Percentiles rank a stretch among this genome's conserved stretches.
phyloP scores from a whole-genome alignment of 2,797 vertebrate species.

The Micrastur ruficollis region DNA sequence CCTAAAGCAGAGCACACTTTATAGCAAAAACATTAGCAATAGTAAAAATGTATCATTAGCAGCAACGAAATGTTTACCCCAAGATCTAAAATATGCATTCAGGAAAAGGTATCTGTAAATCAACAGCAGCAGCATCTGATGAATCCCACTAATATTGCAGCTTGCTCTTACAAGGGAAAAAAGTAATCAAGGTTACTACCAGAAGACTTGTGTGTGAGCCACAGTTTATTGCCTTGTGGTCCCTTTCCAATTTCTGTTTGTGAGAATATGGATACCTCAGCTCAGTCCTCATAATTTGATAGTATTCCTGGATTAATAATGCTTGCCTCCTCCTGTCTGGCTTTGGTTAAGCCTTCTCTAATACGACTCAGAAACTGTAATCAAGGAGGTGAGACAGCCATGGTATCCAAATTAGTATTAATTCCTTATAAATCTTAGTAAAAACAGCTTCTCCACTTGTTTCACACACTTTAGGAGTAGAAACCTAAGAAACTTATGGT shows the following conservation, averaged over 20 bases:
- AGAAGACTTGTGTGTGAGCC: not conserved
- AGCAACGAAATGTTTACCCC: not conserved
- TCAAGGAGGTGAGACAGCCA: not conserved
- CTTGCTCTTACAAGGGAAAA: not conserved
- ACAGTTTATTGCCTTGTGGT: not conserved
- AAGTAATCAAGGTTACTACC: not conserved
- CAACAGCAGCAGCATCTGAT: not conserved
- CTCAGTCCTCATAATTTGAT: not conserved
- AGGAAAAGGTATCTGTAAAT: not conserved
- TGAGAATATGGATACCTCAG: not conserved
- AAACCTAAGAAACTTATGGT: not conserved
- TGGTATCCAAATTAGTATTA: not conserved
- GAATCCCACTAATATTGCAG: not conserved
- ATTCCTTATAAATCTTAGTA: not conserved
- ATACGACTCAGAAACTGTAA: not conserved
- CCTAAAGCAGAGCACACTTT: not conserved
- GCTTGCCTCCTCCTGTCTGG: not conserved
- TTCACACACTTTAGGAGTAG: not conserved
- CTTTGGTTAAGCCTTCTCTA: not conserved
- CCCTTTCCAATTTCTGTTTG: not conserved
- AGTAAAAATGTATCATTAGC: not conserved
- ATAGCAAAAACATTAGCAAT: not conserved
- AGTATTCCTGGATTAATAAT: not conserved
- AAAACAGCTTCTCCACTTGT: not conserved
- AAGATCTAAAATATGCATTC: not conserved